phyloP scores from a whole-genome alignment of 2,888 invertebrate species.

The Sphaerolaimus hirsutus region DNA sequence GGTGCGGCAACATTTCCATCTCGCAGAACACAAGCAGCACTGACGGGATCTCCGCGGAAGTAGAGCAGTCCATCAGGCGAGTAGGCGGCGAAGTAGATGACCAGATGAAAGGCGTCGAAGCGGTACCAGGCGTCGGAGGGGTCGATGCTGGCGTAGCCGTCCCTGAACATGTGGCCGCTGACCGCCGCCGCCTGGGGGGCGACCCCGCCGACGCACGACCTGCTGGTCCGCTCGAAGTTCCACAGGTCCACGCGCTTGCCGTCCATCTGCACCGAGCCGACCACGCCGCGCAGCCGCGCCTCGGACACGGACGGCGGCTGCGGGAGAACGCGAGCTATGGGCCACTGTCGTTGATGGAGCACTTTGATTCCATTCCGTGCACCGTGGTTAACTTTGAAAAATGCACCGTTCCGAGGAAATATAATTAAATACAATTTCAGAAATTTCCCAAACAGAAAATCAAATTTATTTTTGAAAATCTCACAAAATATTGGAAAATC shows the following conservation, averaged over 20 bases:
- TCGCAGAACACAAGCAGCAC: no score
- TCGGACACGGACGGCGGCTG: background rate
- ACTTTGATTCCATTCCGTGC: no score
- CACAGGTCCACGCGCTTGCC: constrained; percentile 15
- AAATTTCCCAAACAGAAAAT: no score
- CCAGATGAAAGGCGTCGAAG: constrained; percentile 9
- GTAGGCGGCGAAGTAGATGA: constrained; percentile 18
- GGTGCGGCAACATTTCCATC: no score
- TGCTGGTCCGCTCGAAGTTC: constrained; percentile 14
- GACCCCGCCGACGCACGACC: constrained; percentile 17
- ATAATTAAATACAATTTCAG: no score
- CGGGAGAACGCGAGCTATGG: no score
- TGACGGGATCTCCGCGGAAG: constrained; percentile 13
- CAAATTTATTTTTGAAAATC: no score
- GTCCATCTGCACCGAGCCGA: constrained; percentile 13
- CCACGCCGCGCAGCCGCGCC: constrained; percentile 5
- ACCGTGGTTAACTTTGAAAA: no score
- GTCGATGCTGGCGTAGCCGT: constrained; percentile 20
- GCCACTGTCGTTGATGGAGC: no score
- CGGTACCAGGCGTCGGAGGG: no score
- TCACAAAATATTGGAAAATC: no score
- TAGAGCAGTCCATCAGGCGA: constrained; percentile 21
- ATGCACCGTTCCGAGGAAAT: no score
- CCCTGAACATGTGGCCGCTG: constrained; percentile 7
- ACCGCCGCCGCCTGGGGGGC: constrained; percentile 12